A percentile compares a stretch with the other conserved stretches of the same genome.
phyloP scores from a whole-genome alignment of 2,888 invertebrate species.

The Noctua comes region DNA sequence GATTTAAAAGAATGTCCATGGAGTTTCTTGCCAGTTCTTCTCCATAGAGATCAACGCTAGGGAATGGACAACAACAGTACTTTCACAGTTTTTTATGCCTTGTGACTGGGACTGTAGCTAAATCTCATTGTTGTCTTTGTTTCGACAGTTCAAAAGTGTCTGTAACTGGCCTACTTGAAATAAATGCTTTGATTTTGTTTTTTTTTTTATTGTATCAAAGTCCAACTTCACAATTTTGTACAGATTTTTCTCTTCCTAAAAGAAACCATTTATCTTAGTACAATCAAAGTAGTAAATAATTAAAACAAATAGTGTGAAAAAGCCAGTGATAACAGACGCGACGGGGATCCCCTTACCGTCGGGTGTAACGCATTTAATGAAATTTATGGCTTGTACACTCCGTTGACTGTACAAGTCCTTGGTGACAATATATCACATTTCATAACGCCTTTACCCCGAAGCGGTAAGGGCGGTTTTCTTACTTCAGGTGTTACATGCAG shows the following conservation, averaged over 20 bases:
- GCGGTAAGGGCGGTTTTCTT: not conserved
- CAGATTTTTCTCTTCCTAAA: not conserved
- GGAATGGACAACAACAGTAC: no score
- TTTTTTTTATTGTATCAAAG: no score
- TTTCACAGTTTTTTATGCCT: no score
- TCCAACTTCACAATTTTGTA: not conserved
- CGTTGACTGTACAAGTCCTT: not conserved
- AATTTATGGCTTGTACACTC: constrained; percentile 66
- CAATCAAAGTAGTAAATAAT: constrained; percentile 71
- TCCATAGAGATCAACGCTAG: no score
- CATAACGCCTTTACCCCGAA: not conserved
- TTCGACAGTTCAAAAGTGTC: no score
- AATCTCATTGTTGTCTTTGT: no score
- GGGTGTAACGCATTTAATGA: constrained; percentile 80
- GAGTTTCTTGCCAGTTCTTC: no score
- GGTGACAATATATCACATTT: constrained; percentile 46
- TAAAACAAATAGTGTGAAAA: constrained; percentile 78
- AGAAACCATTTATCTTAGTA: constrained; percentile 24
- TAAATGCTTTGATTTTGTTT: no score
- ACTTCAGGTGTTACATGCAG: not conserved
- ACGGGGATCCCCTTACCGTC: constrained; percentile 58
- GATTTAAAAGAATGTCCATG: no score
- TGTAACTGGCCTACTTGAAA: no score
- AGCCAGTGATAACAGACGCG: constrained; percentile 62
- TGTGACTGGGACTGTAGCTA: no score